These are phyloP conservation scores for Lathronympha strigana DNA, from an alignment of 2,888 invertebrate species.

Conservation along the genomic window DNA sequence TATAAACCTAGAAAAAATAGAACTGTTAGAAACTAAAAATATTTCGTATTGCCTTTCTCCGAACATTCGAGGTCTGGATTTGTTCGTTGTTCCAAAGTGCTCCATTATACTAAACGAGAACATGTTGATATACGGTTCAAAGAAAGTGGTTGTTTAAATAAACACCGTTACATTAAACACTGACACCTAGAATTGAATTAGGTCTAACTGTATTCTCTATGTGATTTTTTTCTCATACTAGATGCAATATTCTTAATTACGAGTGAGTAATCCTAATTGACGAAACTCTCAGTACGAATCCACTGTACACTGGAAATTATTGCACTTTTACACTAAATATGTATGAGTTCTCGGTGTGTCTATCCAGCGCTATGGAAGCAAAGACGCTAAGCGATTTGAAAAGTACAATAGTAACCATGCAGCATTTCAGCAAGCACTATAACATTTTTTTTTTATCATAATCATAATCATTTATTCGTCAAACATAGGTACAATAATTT, in stretches of 20 bases:
- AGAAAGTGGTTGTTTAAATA: background rate
- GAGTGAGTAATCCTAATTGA: slow-evolving; percentile 11
- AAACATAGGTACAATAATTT: too few relatives aligned
- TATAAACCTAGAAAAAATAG: background rate
- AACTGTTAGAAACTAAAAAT: slow-evolving; percentile 3
- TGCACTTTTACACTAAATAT: background rate
- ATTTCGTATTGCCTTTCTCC: slow-evolving; percentile 7
- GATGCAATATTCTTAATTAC: background rate
- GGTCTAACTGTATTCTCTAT: background rate
- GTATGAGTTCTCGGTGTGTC: background rate
- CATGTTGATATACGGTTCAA: background rate
- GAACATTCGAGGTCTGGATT: slow-evolving; percentile 5
- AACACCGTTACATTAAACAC: background rate
- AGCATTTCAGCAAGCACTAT: slow-evolving; percentile 23
- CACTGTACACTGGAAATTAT: slow-evolving; percentile 7
- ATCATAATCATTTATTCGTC: too few relatives aligned
- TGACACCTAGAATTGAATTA: slow-evolving; percentile 9
- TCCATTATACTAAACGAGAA: background rate
- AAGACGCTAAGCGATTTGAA: slow-evolving; percentile 19
- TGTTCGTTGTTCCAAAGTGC: slow-evolving; percentile 8
- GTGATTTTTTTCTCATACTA: background rate
- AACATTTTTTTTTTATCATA: too few relatives aligned
- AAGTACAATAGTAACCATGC: slow-evolving; percentile 12
- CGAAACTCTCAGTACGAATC: background rate
- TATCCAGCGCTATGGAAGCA: background rate